Conservation (phyloP, 2,888 invertebrate genomes). For the Parapristionchus giblindavisi region DNA sequence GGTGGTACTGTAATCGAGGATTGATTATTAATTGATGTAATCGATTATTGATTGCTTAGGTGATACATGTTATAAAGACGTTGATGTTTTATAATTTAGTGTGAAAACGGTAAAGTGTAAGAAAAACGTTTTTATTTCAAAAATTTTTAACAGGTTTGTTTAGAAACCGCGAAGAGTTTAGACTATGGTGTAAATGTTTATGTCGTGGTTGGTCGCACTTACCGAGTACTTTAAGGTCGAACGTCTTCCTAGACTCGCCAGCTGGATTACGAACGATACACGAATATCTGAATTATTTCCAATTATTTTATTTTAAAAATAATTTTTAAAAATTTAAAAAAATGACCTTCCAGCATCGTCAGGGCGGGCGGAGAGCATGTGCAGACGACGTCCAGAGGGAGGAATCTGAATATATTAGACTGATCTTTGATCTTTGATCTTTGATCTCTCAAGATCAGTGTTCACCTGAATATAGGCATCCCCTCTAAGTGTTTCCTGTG, state of each 20-base stretch:
- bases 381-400: slow-evolving; percentile 56
- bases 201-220: too few species aligned
- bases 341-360: slow-evolving; percentile 51
- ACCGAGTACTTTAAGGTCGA: slow-evolving; percentile 62
- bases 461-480: slow-evolving; percentile 49
- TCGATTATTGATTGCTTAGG: too few species aligned
- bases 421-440: too few species aligned
- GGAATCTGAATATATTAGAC: slow-evolving; percentile 50
- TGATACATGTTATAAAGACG: too few species aligned
- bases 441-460: too few species aligned
- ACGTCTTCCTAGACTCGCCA: slow-evolving; percentile 62
- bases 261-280: slow-evolving; percentile 63
- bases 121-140: too few species aligned
- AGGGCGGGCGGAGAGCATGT: slow-evolving; percentile 55
- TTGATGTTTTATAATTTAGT: too few species aligned
- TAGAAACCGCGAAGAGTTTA: too few species aligned
- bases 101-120: too few species aligned
- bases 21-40: too few species aligned
- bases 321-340: not conserved
- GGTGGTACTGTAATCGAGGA: slow-evolving; percentile 52
- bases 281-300: slow-evolving; percentile 43
- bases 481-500: slow-evolving; percentile 48
- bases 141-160: too few species aligned
- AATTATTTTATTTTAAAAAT: not conserved
- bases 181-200: too few species aligned